Percentiles rank a stretch among this genome's conserved stretches.
Conservation (phyloP, 2,113 vertebrate genomes). For the Carassius carassius region DNA sequence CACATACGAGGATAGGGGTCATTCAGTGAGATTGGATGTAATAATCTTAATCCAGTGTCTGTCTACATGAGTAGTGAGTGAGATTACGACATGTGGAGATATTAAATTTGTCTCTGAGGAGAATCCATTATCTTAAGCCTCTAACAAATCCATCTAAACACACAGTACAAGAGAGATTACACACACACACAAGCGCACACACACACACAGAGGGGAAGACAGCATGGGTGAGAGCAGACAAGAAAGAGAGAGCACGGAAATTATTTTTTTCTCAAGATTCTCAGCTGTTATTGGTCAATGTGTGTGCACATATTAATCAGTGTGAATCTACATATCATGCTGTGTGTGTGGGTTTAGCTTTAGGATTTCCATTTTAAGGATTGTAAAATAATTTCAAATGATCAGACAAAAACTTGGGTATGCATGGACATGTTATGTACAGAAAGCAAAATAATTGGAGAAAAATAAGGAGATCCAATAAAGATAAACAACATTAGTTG, state of each 20-base stretch:
- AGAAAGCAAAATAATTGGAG: not conserved
- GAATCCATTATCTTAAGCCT: slow-evolving; percentile 40
- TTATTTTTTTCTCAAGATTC: too few species aligned
- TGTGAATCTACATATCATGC: not conserved
- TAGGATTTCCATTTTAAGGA: not conserved
- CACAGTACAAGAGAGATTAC: slow-evolving; percentile 25
- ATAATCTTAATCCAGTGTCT: slow-evolving; percentile 45
- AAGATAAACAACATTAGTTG: not conserved
- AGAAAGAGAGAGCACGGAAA: not conserved
- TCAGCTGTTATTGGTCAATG: slow-evolving; percentile 7
- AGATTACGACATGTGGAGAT: slow-evolving; percentile 46
- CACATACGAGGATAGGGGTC: slow-evolving; percentile 8
- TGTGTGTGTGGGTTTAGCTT: not conserved
- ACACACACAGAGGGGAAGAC: slow-evolving; percentile 14
- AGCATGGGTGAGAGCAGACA: not conserved
- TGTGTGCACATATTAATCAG: slow-evolving; percentile 15
- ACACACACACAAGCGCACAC: slow-evolving; percentile 2
- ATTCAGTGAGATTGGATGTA: slow-evolving; percentile 13
- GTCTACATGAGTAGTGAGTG: slow-evolving; percentile 34
- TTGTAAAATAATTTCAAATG: too few species aligned
- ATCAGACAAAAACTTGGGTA: not conserved
- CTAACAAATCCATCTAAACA: slow-evolving; percentile 41
- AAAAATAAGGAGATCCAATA: not conserved
- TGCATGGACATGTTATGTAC: not conserved
- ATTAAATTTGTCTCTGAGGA: slow-evolving; percentile 50